Evolutionary conservation across 2,797 vertebrate species (phyloP).

Genomic region (Heterohyrax brucei): DNA sequence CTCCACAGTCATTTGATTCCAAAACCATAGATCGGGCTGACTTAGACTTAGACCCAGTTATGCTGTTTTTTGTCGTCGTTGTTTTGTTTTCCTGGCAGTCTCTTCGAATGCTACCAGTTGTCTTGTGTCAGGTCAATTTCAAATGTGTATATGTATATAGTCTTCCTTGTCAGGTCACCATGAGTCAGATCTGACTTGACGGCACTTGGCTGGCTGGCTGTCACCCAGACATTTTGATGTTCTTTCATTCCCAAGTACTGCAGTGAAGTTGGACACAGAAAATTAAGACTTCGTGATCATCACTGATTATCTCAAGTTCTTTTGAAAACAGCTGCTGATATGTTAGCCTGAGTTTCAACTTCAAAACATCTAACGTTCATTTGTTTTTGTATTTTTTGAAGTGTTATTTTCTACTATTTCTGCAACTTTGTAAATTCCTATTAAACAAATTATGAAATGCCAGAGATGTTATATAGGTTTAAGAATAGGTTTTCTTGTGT

Average conservation of each 20-base stretch:
- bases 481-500: background rate
- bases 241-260: conserved; percentile 17
- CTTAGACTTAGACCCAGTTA: conserved; percentile 17
- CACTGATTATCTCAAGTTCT: conserved; percentile 1
- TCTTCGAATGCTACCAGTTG: conserved; percentile 44
- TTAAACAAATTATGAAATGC: background rate
- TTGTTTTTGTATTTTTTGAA: background rate
- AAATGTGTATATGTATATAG: background rate
- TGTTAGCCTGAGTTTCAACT: conserved; percentile 33
- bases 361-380: background rate
- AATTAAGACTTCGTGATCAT: background rate
- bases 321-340: background rate
- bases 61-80: conserved; percentile 65
- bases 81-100: conserved; percentile 60
- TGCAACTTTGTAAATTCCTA: background rate
- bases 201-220: too few relatives aligned
- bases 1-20: background rate
- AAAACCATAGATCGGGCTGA: conserved; percentile 66
- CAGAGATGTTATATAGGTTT: background rate
- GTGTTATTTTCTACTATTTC: background rate
- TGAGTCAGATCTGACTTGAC: too few relatives aligned
- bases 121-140: background rate
- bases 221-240: background rate
- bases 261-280: background rate
- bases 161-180: background rate